A percentile compares a stretch with the other conserved stretches of the same genome.
Evolutionary conservation across 2,888 invertebrate genomes (phyloP).

Genomic region (Brenthis ino): DNA sequence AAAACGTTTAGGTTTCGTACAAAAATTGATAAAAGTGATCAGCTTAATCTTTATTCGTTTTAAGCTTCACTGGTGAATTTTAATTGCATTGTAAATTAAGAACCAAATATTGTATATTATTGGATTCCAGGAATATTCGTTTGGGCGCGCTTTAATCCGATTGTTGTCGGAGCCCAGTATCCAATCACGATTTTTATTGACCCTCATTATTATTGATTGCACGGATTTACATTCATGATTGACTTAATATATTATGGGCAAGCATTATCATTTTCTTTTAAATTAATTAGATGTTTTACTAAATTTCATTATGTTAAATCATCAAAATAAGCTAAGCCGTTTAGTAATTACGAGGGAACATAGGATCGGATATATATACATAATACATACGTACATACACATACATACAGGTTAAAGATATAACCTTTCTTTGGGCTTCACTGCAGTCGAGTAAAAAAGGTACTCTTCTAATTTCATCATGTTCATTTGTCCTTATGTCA

Average conservation of each 20-base stretch:
- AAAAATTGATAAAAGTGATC: too few relatives aligned
- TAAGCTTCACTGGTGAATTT: neutral
- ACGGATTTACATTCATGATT: slow-evolving; percentile 42
- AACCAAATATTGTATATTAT: slow-evolving; percentile 10
- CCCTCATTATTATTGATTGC: slow-evolving; percentile 70
- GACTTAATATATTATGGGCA: slow-evolving; percentile 28
- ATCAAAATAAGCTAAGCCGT: too few relatives aligned
- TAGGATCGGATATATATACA: too few relatives aligned
- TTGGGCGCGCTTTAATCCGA: slow-evolving; percentile 63
- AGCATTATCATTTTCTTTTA: slow-evolving; percentile 5
- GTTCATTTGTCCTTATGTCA: too few relatives aligned
- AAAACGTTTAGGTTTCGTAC: too few relatives aligned
- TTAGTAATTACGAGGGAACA: too few relatives aligned
- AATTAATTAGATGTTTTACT: slow-evolving; percentile 9
- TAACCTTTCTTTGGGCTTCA: too few relatives aligned
- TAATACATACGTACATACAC: too few relatives aligned
- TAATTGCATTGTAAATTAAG: slow-evolving; percentile 18
- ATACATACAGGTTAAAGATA: too few relatives aligned
- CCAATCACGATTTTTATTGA: slow-evolving; percentile 71
- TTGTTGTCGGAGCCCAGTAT: slow-evolving; percentile 57
- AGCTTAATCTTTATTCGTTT: neutral
- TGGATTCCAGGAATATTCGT: slow-evolving; percentile 37
- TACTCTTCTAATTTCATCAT: too few relatives aligned
- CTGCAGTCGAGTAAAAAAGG: too few relatives aligned
- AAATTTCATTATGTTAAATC: neutral